Percentiles rank a stretch among this genome's conserved stretches.
Conservation (phyloP, 2,888 invertebrate species). For the Oithona nana region DNA sequence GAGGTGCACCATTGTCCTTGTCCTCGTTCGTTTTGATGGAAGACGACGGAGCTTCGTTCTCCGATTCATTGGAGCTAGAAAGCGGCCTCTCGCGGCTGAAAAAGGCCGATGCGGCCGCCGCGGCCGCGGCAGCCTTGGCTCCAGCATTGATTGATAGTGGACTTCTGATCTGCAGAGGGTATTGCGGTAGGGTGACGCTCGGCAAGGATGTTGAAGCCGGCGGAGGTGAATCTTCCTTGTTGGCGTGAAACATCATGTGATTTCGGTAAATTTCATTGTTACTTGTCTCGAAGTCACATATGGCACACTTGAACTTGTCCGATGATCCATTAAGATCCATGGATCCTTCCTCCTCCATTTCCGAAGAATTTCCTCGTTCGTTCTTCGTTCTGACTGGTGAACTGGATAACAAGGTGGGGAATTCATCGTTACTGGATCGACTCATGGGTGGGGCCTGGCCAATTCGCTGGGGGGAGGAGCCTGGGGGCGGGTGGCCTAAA, state of each 20-base stretch:
- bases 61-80: background rate
- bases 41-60: background rate
- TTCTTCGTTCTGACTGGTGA: background rate
- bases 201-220: too few relatives aligned
- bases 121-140: background rate
- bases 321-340: background rate
- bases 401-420: background rate
- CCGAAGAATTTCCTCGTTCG: background rate
- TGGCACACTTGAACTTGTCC: conserved; percentile 25
- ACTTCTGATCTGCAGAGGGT: background rate
- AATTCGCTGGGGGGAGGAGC: background rate
- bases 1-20: background rate
- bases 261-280: conserved; percentile 25
- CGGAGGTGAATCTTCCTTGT: conserved; percentile 17
- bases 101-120: background rate
- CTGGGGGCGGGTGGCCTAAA: background rate
- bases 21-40: background rate
- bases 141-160: background rate
- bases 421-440: background rate
- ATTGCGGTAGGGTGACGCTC: conserved; percentile 17
- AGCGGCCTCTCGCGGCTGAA: background rate
- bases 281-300: conserved; percentile 28
- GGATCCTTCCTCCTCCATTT: background rate
- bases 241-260: conserved; percentile 29
- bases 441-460: background rate